Conservation (phyloP, 92 coral and sea anemone genomes). For the Zoanthus solanderi region DNA sequence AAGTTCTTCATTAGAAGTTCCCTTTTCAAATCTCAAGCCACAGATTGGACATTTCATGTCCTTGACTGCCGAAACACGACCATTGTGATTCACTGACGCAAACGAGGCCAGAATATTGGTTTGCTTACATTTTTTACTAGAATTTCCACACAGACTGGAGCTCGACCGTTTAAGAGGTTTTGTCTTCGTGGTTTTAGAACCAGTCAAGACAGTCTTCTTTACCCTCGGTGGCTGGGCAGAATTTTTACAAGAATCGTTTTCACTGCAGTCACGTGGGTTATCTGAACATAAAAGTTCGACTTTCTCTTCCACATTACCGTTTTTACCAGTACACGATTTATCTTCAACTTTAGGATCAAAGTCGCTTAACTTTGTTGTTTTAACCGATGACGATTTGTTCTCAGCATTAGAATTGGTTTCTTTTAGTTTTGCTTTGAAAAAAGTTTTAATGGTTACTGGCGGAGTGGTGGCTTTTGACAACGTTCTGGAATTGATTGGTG, state of each 20-base stretch:
- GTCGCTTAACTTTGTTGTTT: not conserved
- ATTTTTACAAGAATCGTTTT: slow-evolving; percentile 5
- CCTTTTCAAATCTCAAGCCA: slow-evolving; percentile 69
- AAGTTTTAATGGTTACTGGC: slow-evolving; percentile 85
- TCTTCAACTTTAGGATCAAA: not conserved
- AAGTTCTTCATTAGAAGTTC: slow-evolving; percentile 74
- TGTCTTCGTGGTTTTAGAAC: not conserved
- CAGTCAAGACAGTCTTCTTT: not conserved
- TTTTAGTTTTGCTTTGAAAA: slow-evolving; percentile 72
- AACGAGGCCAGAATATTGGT: slow-evolving; percentile 76
- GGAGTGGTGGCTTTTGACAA: slow-evolving; percentile 89
- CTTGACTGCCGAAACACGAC: slow-evolving; percentile 3
- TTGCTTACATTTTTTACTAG: slow-evolving; percentile 69
- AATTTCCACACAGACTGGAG: slow-evolving; percentile 34
- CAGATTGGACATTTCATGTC: slow-evolving; percentile 89
- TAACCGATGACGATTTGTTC: not conserved
- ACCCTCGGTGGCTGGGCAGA: not conserved
- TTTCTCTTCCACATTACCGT: not conserved
- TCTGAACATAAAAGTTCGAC: not conserved
- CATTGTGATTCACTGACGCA: slow-evolving; percentile 42
- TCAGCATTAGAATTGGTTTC: not conserved
- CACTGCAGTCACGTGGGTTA: slow-evolving; percentile 7
- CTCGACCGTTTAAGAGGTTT: slow-evolving; percentile 64
- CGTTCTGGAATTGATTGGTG: slow-evolving; percentile 76
- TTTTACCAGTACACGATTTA: slow-evolving; percentile 17